Base-by-base conservation (phyloP, 2,113 vertebrate species). In the Chitala chitala region DNA sequence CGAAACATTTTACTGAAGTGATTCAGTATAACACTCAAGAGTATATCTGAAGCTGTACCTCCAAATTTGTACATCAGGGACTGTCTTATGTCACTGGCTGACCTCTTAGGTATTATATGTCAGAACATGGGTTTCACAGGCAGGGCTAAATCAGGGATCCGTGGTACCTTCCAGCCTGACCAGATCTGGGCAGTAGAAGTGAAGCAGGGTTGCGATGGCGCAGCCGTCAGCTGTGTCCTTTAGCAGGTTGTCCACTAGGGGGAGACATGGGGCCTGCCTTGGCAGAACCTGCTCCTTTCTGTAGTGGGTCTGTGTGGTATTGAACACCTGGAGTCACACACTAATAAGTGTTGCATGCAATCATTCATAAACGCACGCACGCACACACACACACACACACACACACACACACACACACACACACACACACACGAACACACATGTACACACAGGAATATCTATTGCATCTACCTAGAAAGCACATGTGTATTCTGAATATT, bases 181-280 rank as follows among this genome's bases (percentile, higher is more conserved):
- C 0, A 92, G 86, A 36, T 87, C 89, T 2, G 97, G 95, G 69
- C 96, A 99, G 90, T 99, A 99, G 79, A 97, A 98, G 82, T 99
- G 96, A 81, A 99, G 92, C 58, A 99, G 87, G 12, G 93, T 92
- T 44, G 93, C 90, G 15, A 99, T 77, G 15, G 95, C 92, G 24
- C 95, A 98, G 72, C 97, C 97, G 26, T 98, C 96, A 10, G 93
- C 91, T 76, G 93, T 94, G 82, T 98, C 96, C 84, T 98, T 98
- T 81, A 99, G 79, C 76, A 98, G 85, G 77, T 96, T 98, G 74
- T 98, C 95, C 84, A 99, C 92, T 85, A 94, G 22, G 1, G 95
- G 94, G 83, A 98, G 92, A 63, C 90, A 94, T 3, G 95, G 94
- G 79, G 90, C 80, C n/a, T 88, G 91, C 55, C 89, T 93, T 65